A percentile compares a stretch with the other conserved stretches of the same genome.
Evolutionary conservation across 2,888 invertebrate genomes (phyloP).

Genomic region (Zonitis immaculata): DNA sequence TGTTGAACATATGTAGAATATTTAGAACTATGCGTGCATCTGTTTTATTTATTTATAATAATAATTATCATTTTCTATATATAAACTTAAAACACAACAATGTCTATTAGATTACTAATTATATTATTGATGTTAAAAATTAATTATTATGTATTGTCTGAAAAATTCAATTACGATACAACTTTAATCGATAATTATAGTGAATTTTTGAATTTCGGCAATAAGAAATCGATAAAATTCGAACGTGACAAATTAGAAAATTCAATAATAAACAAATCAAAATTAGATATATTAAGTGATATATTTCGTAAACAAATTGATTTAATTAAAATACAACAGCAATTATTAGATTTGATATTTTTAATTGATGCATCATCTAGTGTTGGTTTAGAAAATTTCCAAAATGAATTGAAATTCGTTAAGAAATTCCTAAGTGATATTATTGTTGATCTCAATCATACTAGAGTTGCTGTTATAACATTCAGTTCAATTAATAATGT

Average conservation of each 20-base stretch:
- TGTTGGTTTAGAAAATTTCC: constrained; percentile 61
- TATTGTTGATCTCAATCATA: constrained; percentile 59
- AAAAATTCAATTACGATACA: constrained; percentile 31
- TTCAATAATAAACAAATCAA: constrained; percentile 48
- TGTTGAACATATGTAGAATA: background rate
- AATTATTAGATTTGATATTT: constrained; percentile 58
- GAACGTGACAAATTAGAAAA: constrained; percentile 39
- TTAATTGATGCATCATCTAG: constrained; percentile 66
- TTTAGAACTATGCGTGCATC: background rate
- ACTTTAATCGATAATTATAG: constrained; percentile 36
- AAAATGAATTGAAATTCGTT: constrained; percentile 63
- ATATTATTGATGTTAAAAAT: background rate
- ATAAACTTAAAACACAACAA: background rate
- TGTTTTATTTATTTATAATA: too few species aligned
- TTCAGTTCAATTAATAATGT: constrained; percentile 59
- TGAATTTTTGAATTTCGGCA: constrained; percentile 45
- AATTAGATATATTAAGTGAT: constrained; percentile 54
- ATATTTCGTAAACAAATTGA: constrained; percentile 55
- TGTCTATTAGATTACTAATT: background rate
- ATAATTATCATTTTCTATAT: background rate
- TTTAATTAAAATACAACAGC: constrained; percentile 43
- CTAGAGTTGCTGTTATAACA: constrained; percentile 61
- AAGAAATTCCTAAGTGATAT: constrained; percentile 62
- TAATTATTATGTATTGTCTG: constrained; percentile 1
- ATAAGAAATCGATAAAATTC: constrained; percentile 38